Evolutionary conservation across 2,113 vertebrate species (phyloP).

Genomic region (Apistogramma diplotaenia): DNA sequence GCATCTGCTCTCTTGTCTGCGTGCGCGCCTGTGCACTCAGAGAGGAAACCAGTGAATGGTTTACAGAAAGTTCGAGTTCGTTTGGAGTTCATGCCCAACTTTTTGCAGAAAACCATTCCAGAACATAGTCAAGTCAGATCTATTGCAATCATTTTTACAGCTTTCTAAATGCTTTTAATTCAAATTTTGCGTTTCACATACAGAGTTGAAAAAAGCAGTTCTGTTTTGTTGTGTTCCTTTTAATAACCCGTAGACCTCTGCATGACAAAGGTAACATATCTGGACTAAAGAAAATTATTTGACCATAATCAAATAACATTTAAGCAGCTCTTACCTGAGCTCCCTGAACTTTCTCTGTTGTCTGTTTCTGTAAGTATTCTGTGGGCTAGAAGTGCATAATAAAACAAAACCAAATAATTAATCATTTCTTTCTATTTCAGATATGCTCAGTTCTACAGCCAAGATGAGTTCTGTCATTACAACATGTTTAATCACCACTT

Average conservation of each 20-base stretch:
- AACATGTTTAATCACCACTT: slow-evolving; percentile 99
- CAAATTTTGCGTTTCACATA: background rate
- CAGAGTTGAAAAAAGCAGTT: background rate
- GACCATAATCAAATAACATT: background rate
- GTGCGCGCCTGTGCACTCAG: background rate
- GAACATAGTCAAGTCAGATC: background rate
- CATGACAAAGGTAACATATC: background rate
- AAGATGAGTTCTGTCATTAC: slow-evolving; percentile 93
- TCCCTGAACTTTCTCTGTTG: background rate
- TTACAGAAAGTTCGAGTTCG: background rate
- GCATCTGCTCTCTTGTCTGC: too few relatives aligned
- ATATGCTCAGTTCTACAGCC: slow-evolving; percentile 90
- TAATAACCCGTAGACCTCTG: background rate
- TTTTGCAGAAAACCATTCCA: background rate
- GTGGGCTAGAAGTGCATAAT: background rate
- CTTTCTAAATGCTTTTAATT: background rate
- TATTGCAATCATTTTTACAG: background rate
- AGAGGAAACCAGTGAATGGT: slow-evolving; percentile 2
- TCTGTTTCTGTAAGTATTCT: slow-evolving; percentile 15
- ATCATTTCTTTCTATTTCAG: slow-evolving; percentile 65
- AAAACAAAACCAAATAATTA: background rate
- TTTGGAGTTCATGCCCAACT: background rate
- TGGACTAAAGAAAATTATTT: background rate
- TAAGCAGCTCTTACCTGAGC: slow-evolving; percentile 18
- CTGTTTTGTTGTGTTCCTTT: background rate